phyloP scores from a whole-genome alignment of 2,888 invertebrate species.

The Apamea sordens region DNA sequence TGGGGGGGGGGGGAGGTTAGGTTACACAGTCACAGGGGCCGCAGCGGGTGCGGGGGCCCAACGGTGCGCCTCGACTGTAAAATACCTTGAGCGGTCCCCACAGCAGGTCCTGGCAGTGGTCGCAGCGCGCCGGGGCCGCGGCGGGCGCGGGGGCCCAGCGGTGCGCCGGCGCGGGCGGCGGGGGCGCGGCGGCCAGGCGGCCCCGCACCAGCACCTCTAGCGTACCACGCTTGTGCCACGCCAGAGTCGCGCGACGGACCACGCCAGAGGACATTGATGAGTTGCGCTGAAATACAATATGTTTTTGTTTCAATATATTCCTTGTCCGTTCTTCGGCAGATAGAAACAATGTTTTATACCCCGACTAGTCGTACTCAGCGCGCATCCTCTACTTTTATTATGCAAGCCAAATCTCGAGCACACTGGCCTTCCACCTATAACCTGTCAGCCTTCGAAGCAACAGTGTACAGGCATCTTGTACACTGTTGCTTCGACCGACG shows the following conservation, averaged over 20 bases:
- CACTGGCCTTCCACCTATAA: background rate
- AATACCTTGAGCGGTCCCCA: constrained; percentile 91
- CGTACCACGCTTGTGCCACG: constrained; percentile 97
- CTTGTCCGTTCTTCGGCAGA: too few species aligned
- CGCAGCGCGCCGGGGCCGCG: constrained; percentile 97
- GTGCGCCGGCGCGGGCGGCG: constrained; percentile 88
- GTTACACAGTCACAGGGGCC: constrained; percentile 91
- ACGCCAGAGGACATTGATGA: constrained; percentile 96
- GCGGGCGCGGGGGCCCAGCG: constrained; percentile 90
- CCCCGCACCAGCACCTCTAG: constrained; percentile 97
- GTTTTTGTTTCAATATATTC: too few species aligned
- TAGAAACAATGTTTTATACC: background rate
- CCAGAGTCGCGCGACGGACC: constrained; percentile 95
- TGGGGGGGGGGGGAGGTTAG: constrained; percentile 93
- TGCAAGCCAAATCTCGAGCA: background rate
- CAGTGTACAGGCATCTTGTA: background rate
- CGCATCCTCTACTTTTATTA: background rate
- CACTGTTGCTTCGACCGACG: too few species aligned
- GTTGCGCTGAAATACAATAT: constrained; percentile 91
- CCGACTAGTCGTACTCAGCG: background rate
- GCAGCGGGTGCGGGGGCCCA: constrained; percentile 92
- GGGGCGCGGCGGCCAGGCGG: constrained; percentile 94
- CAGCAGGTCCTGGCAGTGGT: constrained; percentile 95
- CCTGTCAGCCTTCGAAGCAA: background rate
- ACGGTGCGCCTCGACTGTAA: constrained; percentile 91